Evolutionary conservation across 2,113 vertebrate genomes (phyloP), one percentile per base, ranked within the genome.

Genomic region (Marmota flaviventris): DNA sequence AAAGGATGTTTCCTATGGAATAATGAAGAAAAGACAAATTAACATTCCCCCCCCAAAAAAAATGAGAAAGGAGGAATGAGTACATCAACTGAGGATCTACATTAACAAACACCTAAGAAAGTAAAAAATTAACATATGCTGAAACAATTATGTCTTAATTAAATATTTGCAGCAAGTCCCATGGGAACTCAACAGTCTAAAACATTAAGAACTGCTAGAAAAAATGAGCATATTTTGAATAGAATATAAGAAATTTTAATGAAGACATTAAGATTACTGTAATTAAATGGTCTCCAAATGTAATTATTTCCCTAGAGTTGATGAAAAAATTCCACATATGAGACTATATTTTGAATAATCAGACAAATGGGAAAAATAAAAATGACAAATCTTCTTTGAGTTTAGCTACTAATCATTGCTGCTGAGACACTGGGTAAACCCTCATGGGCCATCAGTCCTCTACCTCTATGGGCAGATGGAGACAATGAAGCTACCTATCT

Each of bases 101-200:
- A 18, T 2, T 37, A 51, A 91, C 4, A 79, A 95, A 91, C 7
- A 94, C 45, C 53, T 82, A 79, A 95, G 56, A 63, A 85, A 63
- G 63, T 86, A 56, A 95, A 45, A 94, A 96, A 81, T 89, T 85
- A 94, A 92, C 84, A 86, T 93, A 95, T 42, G 17, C 34, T 63
- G 9, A n/a, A 79, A 96, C 79, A 96, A 86, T 86, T 89, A 42
- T 42, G 24, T 96, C 88, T 85, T 96, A 91, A 92, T 95, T 96
- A 94, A 97, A 91, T 89, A 53, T 58, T 73, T 96, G 78, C 37
- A 85, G 48, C 56, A 90, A 39, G 14, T 69, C 56, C 8, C 75
- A 22, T 86, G 91, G 76, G 63, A 93, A 89, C 34, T 29, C 18
- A 32, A 45, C 34, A 92, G 69, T 32, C 34, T 93, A 34, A 85